Evolutionary conservation across 2,888 invertebrate species (phyloP), one percentile per base, ranked within the genome.

Genomic region (Aelia acuminata): DNA sequence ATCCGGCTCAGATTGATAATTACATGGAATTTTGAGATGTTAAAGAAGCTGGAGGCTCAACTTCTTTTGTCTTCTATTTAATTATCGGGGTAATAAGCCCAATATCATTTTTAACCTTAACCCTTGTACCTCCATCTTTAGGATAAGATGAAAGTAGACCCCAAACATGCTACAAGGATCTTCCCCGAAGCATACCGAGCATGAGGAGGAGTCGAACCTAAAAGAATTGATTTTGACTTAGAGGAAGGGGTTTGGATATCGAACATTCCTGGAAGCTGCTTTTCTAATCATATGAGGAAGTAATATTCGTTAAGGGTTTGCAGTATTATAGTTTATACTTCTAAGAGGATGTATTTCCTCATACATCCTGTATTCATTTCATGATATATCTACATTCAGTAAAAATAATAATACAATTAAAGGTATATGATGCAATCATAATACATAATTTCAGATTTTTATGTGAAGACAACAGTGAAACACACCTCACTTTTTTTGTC

Each of bases 41-140:
- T 70, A 18, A 7, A 31, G 18, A 70, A 35, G 63, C 3, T 5
- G 31, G 31, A 3, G 31, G 5, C 18, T 35, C 35, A 70, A 70
- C 63, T 35, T 70, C 63, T 70, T 70, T 70, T 70, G 63, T 70
- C 31, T 35, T 70, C 18, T 7, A 70, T 70, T 70, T 70, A 70
- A 70, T 70, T 70, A 70, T n/a, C n/a, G 63, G 31, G 18, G 18
- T n/a, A 15, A 35, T 20, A 70, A 35, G 26, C 63, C 63, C 63
- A 70, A 70, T 70, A 70, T 70, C 63, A 35, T 31, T 31, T 70
- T 70, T 35, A 35, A 31, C n/a, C n/a, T n/a, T n/a, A n/a, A n/a
- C 63, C 63, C 31, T 70, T 70, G 63, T 70, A 35, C 63, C 63
- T 70, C 20, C 63, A 70, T 35, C 31, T 70, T 70, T 70, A 70